Conservation (phyloP, 2,888 invertebrate species). For the Abrostola tripartita region DNA sequence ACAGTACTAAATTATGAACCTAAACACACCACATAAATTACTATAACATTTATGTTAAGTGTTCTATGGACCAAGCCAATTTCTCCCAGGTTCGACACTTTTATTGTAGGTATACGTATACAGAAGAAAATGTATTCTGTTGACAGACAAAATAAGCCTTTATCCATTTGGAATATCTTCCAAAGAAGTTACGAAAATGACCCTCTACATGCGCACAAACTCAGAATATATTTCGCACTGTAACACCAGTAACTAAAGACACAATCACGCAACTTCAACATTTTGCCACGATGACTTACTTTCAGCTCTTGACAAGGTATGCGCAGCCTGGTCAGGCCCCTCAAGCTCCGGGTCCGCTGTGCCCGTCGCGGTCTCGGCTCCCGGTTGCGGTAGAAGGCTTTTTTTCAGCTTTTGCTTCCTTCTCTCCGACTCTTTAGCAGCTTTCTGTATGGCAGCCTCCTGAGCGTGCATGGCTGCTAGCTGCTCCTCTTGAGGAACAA, state of each 20-base stretch:
- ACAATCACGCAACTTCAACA: too few species aligned
- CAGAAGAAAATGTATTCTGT: too few species aligned
- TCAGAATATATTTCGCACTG: too few species aligned
- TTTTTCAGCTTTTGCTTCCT: conserved; percentile 86
- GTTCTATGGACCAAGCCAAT: too few species aligned
- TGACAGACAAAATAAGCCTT: too few species aligned
- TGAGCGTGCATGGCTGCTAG: conserved; percentile 83
- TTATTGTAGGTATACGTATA: too few species aligned
- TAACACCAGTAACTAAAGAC: too few species aligned
- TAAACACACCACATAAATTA: background rate
- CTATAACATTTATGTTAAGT: too few species aligned
- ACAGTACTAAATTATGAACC: background rate
- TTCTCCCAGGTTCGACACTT: too few species aligned
- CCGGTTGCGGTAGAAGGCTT: conserved; percentile 77
- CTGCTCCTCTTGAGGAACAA: conserved; percentile 75
- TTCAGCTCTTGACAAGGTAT: conserved; percentile 78
- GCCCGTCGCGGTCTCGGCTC: conserved; percentile 73
- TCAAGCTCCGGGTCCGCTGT: conserved; percentile 82
- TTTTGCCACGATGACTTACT: conserved; percentile 59
- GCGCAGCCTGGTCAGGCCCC: conserved; percentile 86
- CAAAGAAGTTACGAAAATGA: too few species aligned
- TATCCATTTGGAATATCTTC: too few species aligned
- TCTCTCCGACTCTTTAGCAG: conserved; percentile 88
- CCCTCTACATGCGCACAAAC: too few species aligned
- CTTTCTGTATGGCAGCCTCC: conserved; percentile 85